These are phyloP conservation scores for Fulica atra DNA, from an alignment of 2,113 vertebrate species.

Conservation along the genomic window DNA sequence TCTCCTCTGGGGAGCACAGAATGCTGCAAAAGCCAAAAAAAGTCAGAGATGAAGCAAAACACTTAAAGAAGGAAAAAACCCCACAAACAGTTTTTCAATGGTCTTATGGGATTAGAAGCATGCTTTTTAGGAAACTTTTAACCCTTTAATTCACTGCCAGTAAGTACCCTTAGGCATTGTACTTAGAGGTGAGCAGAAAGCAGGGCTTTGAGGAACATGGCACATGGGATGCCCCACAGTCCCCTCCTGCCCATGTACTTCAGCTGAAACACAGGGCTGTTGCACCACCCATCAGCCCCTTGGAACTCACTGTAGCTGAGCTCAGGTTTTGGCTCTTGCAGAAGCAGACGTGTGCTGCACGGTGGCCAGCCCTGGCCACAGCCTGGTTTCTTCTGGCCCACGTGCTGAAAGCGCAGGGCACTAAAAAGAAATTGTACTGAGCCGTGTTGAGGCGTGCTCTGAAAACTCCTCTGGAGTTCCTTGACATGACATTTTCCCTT, in stretches of 20 bases:
- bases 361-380: neutral
- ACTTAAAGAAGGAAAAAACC: neutral
- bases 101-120: neutral
- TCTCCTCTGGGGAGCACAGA: neutral
- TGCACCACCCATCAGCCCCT: neutral
- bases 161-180: neutral
- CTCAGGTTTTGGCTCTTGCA: neutral
- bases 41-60: neutral
- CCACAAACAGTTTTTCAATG: neutral
- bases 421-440: neutral
- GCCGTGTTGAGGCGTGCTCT: neutral
- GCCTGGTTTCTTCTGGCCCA: neutral
- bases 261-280: neutral
- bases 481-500: neutral
- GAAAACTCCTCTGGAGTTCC: neutral
- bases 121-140: neutral
- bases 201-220: neutral
- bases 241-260: neutral
- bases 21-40: neutral
- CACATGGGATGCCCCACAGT: neutral
- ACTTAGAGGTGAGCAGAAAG: accelerated
- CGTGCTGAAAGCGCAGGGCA: neutral
- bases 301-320: neutral
- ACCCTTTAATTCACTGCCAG: neutral
- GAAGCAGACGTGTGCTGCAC: accelerated